Evolutionary conservation across 2,888 invertebrate species (phyloP).

Genomic region (Idaea aversata): DNA sequence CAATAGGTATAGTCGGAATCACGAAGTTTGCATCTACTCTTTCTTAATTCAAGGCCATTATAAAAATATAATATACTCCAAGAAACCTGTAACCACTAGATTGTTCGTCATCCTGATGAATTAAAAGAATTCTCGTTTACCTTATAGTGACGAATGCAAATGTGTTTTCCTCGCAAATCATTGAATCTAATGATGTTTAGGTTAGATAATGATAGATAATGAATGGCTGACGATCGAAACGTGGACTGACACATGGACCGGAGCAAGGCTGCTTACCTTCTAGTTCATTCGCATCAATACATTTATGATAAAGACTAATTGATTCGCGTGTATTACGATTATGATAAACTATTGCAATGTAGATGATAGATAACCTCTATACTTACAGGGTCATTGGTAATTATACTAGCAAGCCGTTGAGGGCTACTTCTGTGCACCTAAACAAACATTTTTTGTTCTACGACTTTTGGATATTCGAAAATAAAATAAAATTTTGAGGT

Average conservation of each 20-base stretch:
- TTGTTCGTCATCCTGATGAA: constrained; percentile 19
- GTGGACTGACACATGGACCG: constrained; percentile 22
- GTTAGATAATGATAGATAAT: constrained; percentile 16
- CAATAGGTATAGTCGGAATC: neutral
- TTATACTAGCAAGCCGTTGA: no score
- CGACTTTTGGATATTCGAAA: no score
- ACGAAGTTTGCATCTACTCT: constrained; percentile 6
- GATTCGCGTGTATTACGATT: neutral
- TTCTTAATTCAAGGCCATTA: constrained; percentile 7
- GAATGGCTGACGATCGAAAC: constrained; percentile 11
- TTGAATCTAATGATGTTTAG: constrained; percentile 20
- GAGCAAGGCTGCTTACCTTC: constrained; percentile 34
- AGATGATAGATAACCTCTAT: neutral
- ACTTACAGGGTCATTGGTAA: neutral
- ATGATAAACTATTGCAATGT: neutral
- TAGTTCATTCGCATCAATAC: constrained; percentile 38
- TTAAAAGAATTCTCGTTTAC: constrained; percentile 22
- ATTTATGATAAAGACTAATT: constrained; percentile 17
- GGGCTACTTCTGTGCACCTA: no score
- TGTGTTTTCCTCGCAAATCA: constrained; percentile 26
- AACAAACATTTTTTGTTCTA: no score
- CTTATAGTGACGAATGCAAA: constrained; percentile 14
- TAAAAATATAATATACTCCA: neutral
- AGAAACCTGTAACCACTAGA: constrained; percentile 3
- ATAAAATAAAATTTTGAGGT: no score